phyloP scores from a whole-genome alignment of 1,140 invertebrate genomes.

The Drosophila funebris region DNA sequence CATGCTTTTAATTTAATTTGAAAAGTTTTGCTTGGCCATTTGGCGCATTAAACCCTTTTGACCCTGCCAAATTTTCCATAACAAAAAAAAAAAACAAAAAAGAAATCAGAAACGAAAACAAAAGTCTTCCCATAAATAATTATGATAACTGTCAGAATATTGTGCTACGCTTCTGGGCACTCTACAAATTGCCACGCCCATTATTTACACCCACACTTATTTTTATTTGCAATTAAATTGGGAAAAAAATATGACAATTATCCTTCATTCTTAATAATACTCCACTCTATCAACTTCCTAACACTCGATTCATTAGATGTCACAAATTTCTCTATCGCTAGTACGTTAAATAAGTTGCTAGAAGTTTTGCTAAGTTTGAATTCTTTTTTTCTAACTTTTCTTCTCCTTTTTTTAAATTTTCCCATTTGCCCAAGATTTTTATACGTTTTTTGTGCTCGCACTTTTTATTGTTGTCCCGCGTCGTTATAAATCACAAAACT shows the following conservation, averaged over 20 bases:
- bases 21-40: constrained; percentile 80
- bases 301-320: no score
- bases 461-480: constrained; percentile 35
- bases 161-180: constrained; percentile 10
- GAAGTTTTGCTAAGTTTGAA: background rate
- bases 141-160: constrained; percentile 75
- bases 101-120: constrained; percentile 15
- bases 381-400: background rate
- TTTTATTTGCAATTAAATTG: constrained; percentile 45
- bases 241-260: constrained; percentile 53
- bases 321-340: no score
- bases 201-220: constrained; percentile 17
- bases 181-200: constrained; percentile 50
- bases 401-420: background rate
- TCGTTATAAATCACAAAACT: constrained; percentile 69
- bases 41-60: constrained; percentile 75
- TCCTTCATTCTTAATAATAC: no score
- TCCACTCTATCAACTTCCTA: no score
- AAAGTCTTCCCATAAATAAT: constrained; percentile 75
- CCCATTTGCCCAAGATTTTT: background rate
- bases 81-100: constrained; percentile 29
- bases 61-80: constrained; percentile 15
- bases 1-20: constrained; percentile 82
- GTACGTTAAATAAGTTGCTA: no score
- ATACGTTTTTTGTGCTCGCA: background rate